Evolutionary conservation across 2,797 vertebrate species (phyloP).

Genomic region (Amazona ochrocephala): DNA sequence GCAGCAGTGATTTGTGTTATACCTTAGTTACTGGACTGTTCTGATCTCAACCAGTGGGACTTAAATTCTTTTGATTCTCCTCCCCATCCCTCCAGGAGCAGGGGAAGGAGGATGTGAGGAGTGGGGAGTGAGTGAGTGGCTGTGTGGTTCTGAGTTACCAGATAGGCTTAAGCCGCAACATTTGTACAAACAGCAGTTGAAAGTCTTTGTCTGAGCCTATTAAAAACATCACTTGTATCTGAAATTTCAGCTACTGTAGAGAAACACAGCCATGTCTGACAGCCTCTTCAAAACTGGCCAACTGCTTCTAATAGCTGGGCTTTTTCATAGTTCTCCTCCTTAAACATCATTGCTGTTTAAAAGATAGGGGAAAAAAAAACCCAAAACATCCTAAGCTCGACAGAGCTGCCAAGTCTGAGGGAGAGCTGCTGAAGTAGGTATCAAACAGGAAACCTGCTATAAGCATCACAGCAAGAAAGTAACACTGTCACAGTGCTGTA

Average conservation of each 20-base stretch:
- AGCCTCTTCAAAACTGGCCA: background rate
- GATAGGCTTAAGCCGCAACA: no score
- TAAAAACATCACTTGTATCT: background rate
- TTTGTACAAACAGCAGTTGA: background rate
- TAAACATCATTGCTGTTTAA: background rate
- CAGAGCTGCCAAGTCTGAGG: background rate
- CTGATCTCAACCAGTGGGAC: no score
- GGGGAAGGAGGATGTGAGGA: no score
- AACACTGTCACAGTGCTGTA: background rate
- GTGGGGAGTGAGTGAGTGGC: no score
- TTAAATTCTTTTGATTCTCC: no score
- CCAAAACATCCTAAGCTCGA: background rate
- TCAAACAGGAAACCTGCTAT: background rate
- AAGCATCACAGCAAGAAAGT: background rate
- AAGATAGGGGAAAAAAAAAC: rapidly evolving
- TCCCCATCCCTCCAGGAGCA: no score
- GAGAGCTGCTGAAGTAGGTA: background rate
- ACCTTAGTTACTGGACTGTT: no score
- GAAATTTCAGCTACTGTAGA: background rate
- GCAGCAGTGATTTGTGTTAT: no score
- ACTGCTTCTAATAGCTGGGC: background rate
- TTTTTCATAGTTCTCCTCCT: background rate
- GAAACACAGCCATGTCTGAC: background rate
- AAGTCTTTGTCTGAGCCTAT: background rate
- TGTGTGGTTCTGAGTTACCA: no score